phyloP scores from a whole-genome alignment of 2,888 invertebrate species.

The Odontocerum albicorne region DNA sequence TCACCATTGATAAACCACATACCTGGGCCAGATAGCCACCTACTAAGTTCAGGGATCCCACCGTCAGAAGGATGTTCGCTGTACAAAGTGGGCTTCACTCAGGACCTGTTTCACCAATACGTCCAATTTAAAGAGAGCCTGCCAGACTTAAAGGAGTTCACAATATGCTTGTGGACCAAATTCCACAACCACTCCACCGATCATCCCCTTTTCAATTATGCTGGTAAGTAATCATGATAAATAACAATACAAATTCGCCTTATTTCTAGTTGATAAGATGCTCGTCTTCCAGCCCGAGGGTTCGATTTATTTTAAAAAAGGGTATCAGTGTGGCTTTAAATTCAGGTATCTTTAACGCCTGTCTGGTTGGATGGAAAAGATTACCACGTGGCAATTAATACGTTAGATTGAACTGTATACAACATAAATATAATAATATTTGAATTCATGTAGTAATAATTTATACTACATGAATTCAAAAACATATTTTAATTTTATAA shows the following conservation, averaged over 20 bases:
- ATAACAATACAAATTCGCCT: neutral
- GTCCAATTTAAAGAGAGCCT: slow-evolving; percentile 71
- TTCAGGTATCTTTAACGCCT: too few relatives aligned
- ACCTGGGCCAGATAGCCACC: slow-evolving; percentile 3
- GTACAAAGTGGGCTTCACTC: slow-evolving; percentile 69
- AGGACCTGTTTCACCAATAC: slow-evolving; percentile 70
- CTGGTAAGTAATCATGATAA: slow-evolving; percentile 59
- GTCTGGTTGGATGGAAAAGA: too few relatives aligned
- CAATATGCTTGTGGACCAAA: slow-evolving; percentile 81
- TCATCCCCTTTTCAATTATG: slow-evolving; percentile 81
- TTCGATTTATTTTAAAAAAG: too few relatives aligned
- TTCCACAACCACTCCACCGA: slow-evolving; percentile 81
- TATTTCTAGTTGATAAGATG: too few relatives aligned
- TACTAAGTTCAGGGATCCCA: slow-evolving; percentile 23
- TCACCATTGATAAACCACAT: slow-evolving; percentile 6
- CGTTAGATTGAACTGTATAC: too few relatives aligned
- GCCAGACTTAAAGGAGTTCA: slow-evolving; percentile 80
- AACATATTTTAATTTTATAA: too few relatives aligned
- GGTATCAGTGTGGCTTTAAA: too few relatives aligned
- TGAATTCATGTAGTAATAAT: too few relatives aligned
- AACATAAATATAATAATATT: too few relatives aligned
- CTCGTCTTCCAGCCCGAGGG: too few relatives aligned
- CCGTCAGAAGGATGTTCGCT: slow-evolving; percentile 63
- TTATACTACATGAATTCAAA: too few relatives aligned
- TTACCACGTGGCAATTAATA: too few relatives aligned